A percentile compares a stretch with the other conserved stretches of the same genome.
Evolutionary conservation across 2,797 vertebrate species (phyloP).

Genomic region (Schizothorax lantsangensis): DNA sequence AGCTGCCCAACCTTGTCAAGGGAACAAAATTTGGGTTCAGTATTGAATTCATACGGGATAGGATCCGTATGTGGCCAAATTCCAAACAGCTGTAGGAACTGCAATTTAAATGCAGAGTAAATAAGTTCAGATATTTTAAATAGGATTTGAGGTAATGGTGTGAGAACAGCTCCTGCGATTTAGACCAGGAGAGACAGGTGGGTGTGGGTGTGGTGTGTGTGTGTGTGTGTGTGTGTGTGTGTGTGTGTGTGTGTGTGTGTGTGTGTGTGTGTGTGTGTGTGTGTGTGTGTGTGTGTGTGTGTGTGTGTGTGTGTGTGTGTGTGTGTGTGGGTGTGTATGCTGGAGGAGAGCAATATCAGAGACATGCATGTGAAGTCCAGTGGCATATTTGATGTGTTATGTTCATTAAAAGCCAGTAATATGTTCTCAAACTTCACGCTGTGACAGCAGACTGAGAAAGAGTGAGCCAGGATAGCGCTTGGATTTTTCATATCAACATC

Average conservation of each 20-base stretch:
- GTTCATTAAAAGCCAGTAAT: background rate
- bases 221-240: no score
- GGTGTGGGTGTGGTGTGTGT: background rate
- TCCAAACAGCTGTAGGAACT: conserved; percentile 4
- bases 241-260: no score
- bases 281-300: background rate
- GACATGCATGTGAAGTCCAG: background rate
- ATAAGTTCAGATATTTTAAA: background rate
- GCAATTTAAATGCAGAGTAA: conserved; percentile 10
- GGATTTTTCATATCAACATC: background rate
- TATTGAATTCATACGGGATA: background rate
- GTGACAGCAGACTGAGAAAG: background rate
- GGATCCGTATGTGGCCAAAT: background rate
- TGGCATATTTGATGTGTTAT: background rate
- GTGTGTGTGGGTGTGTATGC: background rate
- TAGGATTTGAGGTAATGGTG: background rate
- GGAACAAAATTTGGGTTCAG: background rate
- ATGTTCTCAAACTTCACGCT: background rate
- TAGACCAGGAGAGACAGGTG: background rate
- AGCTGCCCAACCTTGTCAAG: background rate
- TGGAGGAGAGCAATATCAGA: conserved; percentile 1
- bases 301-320: background rate
- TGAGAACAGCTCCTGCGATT: background rate
- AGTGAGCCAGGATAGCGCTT: background rate
- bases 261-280: background rate